Evolutionary conservation across 2,888 invertebrate genomes (phyloP).

Genomic region (Andrena chrysosceles): DNA sequence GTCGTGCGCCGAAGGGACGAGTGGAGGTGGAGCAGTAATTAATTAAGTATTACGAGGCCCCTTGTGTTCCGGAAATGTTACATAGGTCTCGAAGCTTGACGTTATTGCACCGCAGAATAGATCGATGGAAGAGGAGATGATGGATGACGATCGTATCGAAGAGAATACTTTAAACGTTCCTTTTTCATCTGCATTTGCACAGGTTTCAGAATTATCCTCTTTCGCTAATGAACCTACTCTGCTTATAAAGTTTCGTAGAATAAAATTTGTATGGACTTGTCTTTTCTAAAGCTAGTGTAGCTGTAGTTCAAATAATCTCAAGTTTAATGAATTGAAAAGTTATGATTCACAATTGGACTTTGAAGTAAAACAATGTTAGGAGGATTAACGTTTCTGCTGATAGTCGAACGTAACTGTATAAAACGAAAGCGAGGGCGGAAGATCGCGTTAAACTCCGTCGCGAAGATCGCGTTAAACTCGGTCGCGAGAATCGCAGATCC

Average conservation of each 20-base stretch:
- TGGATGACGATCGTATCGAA: slow-evolving; percentile 69
- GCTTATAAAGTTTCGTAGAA: not conserved
- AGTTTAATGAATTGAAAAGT: no score
- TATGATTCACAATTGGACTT: no score
- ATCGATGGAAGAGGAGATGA: slow-evolving; percentile 73
- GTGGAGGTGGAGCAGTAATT: slow-evolving; percentile 69
- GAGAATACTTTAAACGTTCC: slow-evolving; percentile 36
- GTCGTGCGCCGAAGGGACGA: slow-evolving; percentile 5
- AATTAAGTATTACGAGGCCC: slow-evolving; percentile 75
- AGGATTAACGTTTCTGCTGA: slow-evolving; percentile 10
- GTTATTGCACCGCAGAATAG: slow-evolving; percentile 74
- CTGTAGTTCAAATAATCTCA: no score
- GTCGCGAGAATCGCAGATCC: slow-evolving; percentile 34
- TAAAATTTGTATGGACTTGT: not conserved
- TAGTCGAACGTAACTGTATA: slow-evolving; percentile 11
- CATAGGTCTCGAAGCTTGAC: slow-evolving; percentile 62
- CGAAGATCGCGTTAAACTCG: slow-evolving; percentile 40
- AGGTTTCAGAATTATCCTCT: slow-evolving; percentile 18
- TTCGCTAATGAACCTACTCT: not conserved
- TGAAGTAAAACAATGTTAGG: not conserved
- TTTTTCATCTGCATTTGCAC: slow-evolving; percentile 45
- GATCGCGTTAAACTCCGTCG: slow-evolving; percentile 44
- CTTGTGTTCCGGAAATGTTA: slow-evolving; percentile 73
- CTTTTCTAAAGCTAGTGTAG: not conserved
- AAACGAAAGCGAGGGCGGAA: slow-evolving; percentile 20